These are phyloP conservation scores for Macrotrachela quadricornifera DNA, from an alignment of 1,140 invertebrate species.

Conservation along the genomic window DNA sequence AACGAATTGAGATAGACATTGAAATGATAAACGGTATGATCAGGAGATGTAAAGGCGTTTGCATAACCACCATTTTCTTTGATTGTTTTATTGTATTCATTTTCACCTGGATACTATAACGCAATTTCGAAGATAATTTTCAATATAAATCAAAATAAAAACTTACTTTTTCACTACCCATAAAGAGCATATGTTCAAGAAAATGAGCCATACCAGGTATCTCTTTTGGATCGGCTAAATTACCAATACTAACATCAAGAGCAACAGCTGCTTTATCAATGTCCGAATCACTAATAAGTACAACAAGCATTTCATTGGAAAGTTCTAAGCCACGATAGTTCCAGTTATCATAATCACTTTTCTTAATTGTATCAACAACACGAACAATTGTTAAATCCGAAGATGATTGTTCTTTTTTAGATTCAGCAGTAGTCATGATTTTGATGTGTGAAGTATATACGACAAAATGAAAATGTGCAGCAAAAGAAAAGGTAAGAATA, in stretches of 20 bases:
- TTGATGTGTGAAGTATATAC: too few species aligned
- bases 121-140: neutral
- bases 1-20: conserved; percentile 64
- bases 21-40: conserved; percentile 82
- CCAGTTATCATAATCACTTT: conserved; percentile 55
- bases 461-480: too few species aligned
- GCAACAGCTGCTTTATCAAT: conserved; percentile 83
- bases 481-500: too few species aligned
- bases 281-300: conserved; percentile 64
- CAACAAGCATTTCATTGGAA: conserved; percentile 60
- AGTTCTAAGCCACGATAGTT: conserved; percentile 59
- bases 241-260: conserved; percentile 36
- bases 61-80: conserved; percentile 62
- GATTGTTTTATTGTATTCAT: conserved; percentile 51
- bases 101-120: conserved; percentile 59
- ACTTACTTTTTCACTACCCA: conserved; percentile 59
- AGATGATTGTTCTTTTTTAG: too few species aligned
- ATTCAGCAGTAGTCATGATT: too few species aligned
- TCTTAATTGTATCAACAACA: conserved; percentile 45
- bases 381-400: too few species aligned
- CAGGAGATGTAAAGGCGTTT: conserved; percentile 67
- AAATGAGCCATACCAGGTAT: conserved; percentile 80
- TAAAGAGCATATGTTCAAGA: conserved; percentile 90
- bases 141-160: too few species aligned
- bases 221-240: conserved; percentile 58